Conservation (phyloP, 2,888 invertebrate species). For the Aphodius sticticus region DNA sequence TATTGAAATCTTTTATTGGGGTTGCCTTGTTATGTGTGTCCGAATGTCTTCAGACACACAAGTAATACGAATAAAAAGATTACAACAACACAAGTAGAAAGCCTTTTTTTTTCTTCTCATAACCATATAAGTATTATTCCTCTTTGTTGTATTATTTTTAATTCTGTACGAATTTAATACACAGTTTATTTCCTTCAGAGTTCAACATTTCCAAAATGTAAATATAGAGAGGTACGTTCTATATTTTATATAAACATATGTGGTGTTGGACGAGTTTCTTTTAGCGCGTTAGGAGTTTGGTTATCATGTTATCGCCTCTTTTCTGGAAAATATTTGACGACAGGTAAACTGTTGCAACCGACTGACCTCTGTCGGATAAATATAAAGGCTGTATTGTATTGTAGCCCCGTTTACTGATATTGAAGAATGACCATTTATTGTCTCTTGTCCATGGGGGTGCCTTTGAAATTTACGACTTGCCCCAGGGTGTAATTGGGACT, state of each 20-base stretch:
- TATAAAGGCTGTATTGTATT: neutral
- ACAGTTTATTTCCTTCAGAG: neutral
- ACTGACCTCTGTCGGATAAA: neutral
- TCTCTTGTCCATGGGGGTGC: neutral
- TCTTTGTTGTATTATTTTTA: too few species aligned
- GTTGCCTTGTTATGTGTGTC: neutral
- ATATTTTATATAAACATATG: neutral
- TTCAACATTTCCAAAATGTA: neutral
- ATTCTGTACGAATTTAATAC: neutral
- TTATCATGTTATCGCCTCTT: neutral
- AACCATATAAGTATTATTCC: neutral
- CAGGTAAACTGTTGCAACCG: neutral
- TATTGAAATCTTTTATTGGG: constrained; percentile 7
- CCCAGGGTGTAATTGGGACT: neutral
- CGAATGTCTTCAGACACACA: neutral
- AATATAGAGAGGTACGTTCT: neutral
- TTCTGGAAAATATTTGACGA: neutral
- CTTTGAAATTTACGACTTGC: neutral
- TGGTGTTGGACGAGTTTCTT: neutral
- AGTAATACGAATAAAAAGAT: neutral
- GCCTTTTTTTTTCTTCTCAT: neutral
- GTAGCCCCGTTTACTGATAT: neutral
- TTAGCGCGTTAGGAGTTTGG: neutral
- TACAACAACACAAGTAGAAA: neutral
- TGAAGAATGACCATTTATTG: neutral